Conservation (phyloP, 2,888 invertebrate genomes). For the Tachina lurida region DNA sequence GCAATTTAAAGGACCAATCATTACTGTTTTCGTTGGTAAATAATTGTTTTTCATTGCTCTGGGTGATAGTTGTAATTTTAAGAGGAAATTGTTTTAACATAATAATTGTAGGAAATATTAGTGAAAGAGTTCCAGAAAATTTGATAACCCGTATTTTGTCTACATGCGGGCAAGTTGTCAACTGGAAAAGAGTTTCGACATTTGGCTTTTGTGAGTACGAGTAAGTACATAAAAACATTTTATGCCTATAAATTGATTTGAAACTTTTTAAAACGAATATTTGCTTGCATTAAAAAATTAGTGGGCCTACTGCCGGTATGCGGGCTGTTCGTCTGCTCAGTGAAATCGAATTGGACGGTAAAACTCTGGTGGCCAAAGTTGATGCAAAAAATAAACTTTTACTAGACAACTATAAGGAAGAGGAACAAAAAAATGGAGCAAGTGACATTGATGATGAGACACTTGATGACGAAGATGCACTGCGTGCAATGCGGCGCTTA, state of each 20-base stretch:
- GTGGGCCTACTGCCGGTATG: constrained; percentile 95
- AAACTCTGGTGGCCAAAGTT: constrained; percentile 96
- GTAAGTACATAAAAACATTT: constrained; percentile 76
- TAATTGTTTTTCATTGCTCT: constrained; percentile 35
- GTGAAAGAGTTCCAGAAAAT: constrained; percentile 96
- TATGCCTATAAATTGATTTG: neutral
- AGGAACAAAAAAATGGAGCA: constrained; percentile 85
- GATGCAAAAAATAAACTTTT: constrained; percentile 98
- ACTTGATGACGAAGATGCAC: constrained; percentile 86
- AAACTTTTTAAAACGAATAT: neutral
- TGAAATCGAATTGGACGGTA: constrained; percentile 95
- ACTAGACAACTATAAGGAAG: constrained; percentile 95
- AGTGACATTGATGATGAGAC: constrained; percentile 84
- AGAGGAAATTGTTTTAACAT: neutral
- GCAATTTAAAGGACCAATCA: constrained; percentile 90
- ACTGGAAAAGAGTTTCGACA: constrained; percentile 98
- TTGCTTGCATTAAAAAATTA: constrained; percentile 69
- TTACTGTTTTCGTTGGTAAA: constrained; percentile 97
- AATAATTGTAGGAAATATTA: constrained; percentile 89
- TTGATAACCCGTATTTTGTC: constrained; percentile 96
- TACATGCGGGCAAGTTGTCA: constrained; percentile 96
- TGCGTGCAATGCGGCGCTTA: constrained; percentile 90
- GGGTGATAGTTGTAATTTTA: neutral
- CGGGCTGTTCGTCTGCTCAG: constrained; percentile 96
- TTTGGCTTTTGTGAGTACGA: constrained; percentile 99